Percentiles rank a stretch among this genome's conserved stretches.
Evolutionary conservation across 1,140 invertebrate genomes (phyloP).

Genomic region (Leptinotarsa undecemlineata): DNA sequence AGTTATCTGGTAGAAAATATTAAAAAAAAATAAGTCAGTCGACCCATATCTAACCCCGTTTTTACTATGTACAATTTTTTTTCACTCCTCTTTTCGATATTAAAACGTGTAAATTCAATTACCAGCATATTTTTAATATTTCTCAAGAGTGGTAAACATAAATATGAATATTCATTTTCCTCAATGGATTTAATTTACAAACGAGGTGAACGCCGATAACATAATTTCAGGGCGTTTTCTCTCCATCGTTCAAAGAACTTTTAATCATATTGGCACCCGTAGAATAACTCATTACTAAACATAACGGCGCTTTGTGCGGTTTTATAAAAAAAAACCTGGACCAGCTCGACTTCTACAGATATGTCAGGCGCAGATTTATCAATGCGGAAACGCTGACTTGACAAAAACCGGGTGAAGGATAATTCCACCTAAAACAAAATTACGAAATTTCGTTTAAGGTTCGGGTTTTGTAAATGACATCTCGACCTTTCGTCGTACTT

Average conservation of each 20-base stretch:
- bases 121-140: too few relatives aligned
- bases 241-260: background rate
- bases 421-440: conserved; percentile 7
- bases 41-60: too few relatives aligned
- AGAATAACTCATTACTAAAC: conserved; percentile 6
- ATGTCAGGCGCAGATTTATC: conserved; percentile 11
- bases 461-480: conserved; percentile 21
- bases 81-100: too few relatives aligned
- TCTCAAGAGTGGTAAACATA: too few relatives aligned
- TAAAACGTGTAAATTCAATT: too few relatives aligned
- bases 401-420: conserved; percentile 8
- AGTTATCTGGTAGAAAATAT: too few relatives aligned
- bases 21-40: too few relatives aligned
- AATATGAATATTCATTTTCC: too few relatives aligned
- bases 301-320: background rate
- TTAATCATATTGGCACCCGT: conserved; percentile 1
- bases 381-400: background rate
- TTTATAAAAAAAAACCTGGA: background rate
- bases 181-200: too few relatives aligned
- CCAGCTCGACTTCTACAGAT: background rate
- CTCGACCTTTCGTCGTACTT: conserved; percentile 7
- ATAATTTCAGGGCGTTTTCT: background rate
- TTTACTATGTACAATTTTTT: too few relatives aligned
- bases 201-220: background rate
- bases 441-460: conserved; percentile 18